Conservation (phyloP, 2,888 invertebrate genomes). For the Micropterix aruncella region DNA sequence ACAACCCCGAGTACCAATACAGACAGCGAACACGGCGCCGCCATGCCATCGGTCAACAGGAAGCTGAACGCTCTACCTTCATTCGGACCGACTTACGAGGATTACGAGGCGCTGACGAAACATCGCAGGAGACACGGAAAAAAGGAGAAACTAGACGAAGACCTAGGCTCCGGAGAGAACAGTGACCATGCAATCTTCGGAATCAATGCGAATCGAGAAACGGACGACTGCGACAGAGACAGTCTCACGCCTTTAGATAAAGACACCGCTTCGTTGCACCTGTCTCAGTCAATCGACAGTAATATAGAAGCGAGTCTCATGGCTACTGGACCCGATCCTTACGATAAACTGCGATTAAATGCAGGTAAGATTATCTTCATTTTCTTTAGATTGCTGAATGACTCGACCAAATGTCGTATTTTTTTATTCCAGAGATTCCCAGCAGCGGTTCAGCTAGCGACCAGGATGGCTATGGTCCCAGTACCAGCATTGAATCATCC, state of each 20-base stretch:
- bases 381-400: too few relatives aligned
- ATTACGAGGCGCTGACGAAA: conserved; percentile 24
- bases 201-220: background rate
- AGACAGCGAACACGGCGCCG: conserved; percentile 4
- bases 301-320: conserved; percentile 17
- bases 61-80: conserved; percentile 11
- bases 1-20: conserved; percentile 7
- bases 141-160: conserved; percentile 2
- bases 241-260: conserved; percentile 9
- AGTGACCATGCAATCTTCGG: background rate
- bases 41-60: conserved; percentile 5
- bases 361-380: conserved; percentile 18
- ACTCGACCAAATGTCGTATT: background rate
- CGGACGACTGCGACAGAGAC: conserved; percentile 6
- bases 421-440: conserved; percentile 20
- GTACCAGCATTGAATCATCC: conserved; percentile 42
- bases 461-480: conserved; percentile 39
- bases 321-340: conserved; percentile 28
- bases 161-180: conserved; percentile 4
- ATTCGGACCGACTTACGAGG: conserved; percentile 21
- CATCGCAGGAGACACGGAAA: conserved; percentile 18
- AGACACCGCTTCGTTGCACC: conserved; percentile 15
- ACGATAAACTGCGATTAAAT: conserved; percentile 27
- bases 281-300: conserved; percentile 12
- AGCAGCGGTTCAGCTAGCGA: conserved; percentile 44